Evolutionary conservation across 1,140 invertebrate species (phyloP), one percentile per base, ranked within the genome.

Genomic region (Drosophila jambulina): DNA sequence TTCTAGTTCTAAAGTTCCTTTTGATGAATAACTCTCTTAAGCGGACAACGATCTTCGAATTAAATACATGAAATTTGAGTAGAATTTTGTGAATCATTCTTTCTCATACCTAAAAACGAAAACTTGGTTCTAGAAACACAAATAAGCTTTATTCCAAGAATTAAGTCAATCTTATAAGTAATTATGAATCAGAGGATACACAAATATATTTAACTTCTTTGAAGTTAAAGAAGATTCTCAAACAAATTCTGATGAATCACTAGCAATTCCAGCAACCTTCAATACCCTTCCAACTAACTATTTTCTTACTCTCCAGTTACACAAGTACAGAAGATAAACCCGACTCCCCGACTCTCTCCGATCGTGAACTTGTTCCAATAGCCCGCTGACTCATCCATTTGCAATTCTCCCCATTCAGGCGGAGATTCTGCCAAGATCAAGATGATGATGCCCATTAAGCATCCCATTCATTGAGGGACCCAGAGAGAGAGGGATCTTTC

Each of bases 321-420:
- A 60, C 54, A 60, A 19, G 19, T 42, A 63, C 27, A 27, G 9
- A 36, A 36, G 32, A 36, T 29, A 40, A 29, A 23, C n/a, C 21
- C 53, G 32, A 32, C 51, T 21, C 13, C 4, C 32, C 12, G 32
- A 34, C 51, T 54, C 21, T 34, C 49, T 34, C 12, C 51, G 61
- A 61, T 61, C 38, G 32, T 60, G 45, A 72, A 60, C 69, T 72
- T 72, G 69, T 72, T 72, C 21, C 29, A 38, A 72, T 59, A 45
- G 21, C 17, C 21, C 34, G 36, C 54, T 72, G 69, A 72, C 53
- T 71, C 67, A 72, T 59, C 43, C 27, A 21, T 29, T 40, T 46
- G 68, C 68, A 27, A 71, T 71, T 57, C 68, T 42, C 36, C 53
- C 53, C 67, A 72, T 72, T 72, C n/a, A 72, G 29, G n/a, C 32